These are phyloP conservation scores for Sylvia atricapilla DNA, from an alignment of 2,113 vertebrate species.

Conservation along the genomic window DNA sequence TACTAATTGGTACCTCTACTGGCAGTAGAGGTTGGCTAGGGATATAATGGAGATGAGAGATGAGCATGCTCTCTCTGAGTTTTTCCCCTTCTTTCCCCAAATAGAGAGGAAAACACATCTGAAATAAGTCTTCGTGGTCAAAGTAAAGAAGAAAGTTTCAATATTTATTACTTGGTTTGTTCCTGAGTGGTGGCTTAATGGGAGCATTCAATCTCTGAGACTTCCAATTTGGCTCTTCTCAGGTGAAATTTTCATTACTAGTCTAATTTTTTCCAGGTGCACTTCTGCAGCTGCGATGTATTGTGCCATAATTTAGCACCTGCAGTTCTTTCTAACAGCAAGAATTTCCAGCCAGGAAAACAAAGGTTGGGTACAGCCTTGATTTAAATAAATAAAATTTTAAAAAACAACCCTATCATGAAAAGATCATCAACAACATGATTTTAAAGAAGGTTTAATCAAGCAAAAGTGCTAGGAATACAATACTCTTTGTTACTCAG, in stretches of 20 bases:
- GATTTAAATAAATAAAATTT: slow-evolving; percentile 24
- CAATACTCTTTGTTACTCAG: background rate
- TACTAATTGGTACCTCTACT: slow-evolving; percentile 58
- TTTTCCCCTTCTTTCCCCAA: slow-evolving; percentile 1
- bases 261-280: slow-evolving; percentile 65
- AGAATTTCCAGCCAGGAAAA: slow-evolving; percentile 42
- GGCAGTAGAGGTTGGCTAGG: slow-evolving; percentile 29
- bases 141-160: slow-evolving; percentile 41
- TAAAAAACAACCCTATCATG: background rate
- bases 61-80: background rate
- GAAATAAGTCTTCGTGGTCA: slow-evolving; percentile 17
- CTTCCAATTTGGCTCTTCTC: slow-evolving; percentile 62
- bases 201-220: slow-evolving; percentile 53
- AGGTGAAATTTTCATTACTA: slow-evolving; percentile 67
- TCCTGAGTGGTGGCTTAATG: slow-evolving; percentile 47
- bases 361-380: slow-evolving; percentile 28
- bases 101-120: background rate
- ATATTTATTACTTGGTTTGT: slow-evolving; percentile 37
- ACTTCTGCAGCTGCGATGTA: slow-evolving; percentile 28
- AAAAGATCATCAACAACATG: background rate
- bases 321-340: slow-evolving; percentile 48
- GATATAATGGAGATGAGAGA: slow-evolving; percentile 36
- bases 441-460: slow-evolving; percentile 12
- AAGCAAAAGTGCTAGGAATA: background rate
- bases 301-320: slow-evolving; percentile 60